Base-by-base conservation (phyloP, 2,797 vertebrate genomes). In the Gambusia yucatana region DNA sequence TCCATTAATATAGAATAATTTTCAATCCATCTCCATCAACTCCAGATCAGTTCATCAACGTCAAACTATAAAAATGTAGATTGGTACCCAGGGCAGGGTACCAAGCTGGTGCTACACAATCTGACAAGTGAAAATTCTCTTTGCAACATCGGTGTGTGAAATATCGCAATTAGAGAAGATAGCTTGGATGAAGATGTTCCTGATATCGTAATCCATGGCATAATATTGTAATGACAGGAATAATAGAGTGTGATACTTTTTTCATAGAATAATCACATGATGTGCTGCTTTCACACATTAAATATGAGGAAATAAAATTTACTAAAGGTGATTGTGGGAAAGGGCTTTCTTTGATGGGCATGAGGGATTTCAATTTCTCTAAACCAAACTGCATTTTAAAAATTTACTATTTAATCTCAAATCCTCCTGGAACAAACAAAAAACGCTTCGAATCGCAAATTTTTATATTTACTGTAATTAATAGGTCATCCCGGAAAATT, bases 381-480 rank as follows among this genome's bases (percentile, higher is more conserved):
- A 43, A 43, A 69, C 77, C 73, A 78, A 39, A 86, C 77, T 55
- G 2, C 67, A 14, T 85, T 36, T 17, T 2, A 77, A 82, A 85
- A 85, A 78, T 2, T 1, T 7, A 0, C 3, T 0, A 77, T 80
- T 83, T 72, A 74, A 81, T 13, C 0, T 0, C 3, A 43, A 3
- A 50, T 43, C 1, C 2, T 28, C 61, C 7, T 4, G 0, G 0
- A 0, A 70, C 36, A 48, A 17, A 79, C 2, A 0, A 2, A 74
- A 74, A 1, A 59, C 3, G 0, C 0, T 0, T 71, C 39, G 0
- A 14, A 43, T 0, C 0, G 5, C 0, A 30, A 0, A 1, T 0
- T 11, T 33, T 44, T 0, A 39, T 0, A 0, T 22, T 8, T 8
- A 1, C 4, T 0, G 0, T 0, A 41, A 0, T 2, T 1, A 1